Evolutionary conservation across 1,140 invertebrate genomes (phyloP).

Genomic region (Calosoma granatense): DNA sequence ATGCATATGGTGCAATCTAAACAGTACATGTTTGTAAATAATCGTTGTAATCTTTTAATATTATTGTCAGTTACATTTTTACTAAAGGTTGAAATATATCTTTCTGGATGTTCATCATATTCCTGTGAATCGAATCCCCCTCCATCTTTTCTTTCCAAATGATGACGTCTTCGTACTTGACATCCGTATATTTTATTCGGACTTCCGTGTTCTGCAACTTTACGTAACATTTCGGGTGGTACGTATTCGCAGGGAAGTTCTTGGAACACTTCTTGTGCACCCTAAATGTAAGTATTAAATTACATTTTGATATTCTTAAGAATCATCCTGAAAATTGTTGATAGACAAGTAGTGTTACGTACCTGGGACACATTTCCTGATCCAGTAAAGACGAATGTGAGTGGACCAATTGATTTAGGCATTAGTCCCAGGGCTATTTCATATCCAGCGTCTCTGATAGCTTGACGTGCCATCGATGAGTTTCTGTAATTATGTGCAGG

Average conservation of each 20-base stretch:
- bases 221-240: constrained; percentile 83
- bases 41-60: constrained; percentile 1
- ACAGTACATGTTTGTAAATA: constrained; percentile 16
- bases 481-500: constrained; percentile 97
- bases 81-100: constrained; percentile 93
- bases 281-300: constrained; percentile 44
- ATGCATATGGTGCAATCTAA: constrained; percentile 93
- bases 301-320: constrained; percentile 2
- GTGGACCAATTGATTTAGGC: constrained; percentile 94
- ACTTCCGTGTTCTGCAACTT: constrained; percentile 96
- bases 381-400: constrained; percentile 97
- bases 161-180: constrained; percentile 83
- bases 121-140: constrained; percentile 85
- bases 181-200: constrained; percentile 82
- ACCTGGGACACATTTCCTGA: constrained; percentile 76
- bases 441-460: constrained; percentile 94
- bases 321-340: constrained; percentile 19
- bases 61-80: constrained; percentile 70
- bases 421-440: constrained; percentile 95
- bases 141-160: constrained; percentile 84
- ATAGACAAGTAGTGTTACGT: constrained; percentile 17
- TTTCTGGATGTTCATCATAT: constrained; percentile 85
- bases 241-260: constrained; percentile 98
- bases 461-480: constrained; percentile 94
- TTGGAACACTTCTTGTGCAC: constrained; percentile 96